These are phyloP conservation scores for Aphodius sticticus DNA, from an alignment of 2,888 invertebrate species.

Conservation along the genomic window DNA sequence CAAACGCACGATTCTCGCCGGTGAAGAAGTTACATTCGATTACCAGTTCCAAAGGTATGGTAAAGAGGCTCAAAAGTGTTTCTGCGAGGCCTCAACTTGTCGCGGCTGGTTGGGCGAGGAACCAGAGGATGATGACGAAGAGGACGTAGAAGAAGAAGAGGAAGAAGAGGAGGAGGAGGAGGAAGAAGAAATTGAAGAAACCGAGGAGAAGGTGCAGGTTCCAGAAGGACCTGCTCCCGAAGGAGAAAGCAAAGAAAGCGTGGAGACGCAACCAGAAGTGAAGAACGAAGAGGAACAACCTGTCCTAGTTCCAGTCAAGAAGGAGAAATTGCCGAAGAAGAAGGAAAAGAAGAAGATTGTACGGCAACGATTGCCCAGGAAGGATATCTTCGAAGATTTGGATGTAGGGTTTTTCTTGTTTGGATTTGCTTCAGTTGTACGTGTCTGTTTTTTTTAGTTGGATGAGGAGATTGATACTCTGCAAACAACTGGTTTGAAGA, in stretches of 20 bases:
- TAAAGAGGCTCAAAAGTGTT: constrained; percentile 95
- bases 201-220: constrained; percentile 44
- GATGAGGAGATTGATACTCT: constrained; percentile 90
- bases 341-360: constrained; percentile 54
- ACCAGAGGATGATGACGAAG: constrained; percentile 75
- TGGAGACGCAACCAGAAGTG: constrained; percentile 47
- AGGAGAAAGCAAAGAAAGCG: constrained; percentile 25
- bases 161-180: constrained; percentile 58
- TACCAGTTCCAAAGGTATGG: constrained; percentile 98
- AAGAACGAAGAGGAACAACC: constrained; percentile 50
- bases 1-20: constrained; percentile 78
- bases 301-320: constrained; percentile 47
- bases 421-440: constrained; percentile 18
- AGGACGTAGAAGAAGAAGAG: constrained; percentile 64
- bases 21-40: constrained; percentile 98
- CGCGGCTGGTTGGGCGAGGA: constrained; percentile 96
- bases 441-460: constrained; percentile 64
- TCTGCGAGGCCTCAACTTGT: constrained; percentile 88
- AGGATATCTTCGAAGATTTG: constrained; percentile 69
- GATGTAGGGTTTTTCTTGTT: constrained; percentile 54
- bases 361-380: constrained; percentile 53
- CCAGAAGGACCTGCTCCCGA: constrained; percentile 55
- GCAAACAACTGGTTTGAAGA: constrained; percentile 80
- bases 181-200: constrained; percentile 45
- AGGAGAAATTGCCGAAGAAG: constrained; percentile 37